Conservation (phyloP, 35 echinoderm and acorn worm genomes). For the Heliocidaris tuberculata region DNA sequence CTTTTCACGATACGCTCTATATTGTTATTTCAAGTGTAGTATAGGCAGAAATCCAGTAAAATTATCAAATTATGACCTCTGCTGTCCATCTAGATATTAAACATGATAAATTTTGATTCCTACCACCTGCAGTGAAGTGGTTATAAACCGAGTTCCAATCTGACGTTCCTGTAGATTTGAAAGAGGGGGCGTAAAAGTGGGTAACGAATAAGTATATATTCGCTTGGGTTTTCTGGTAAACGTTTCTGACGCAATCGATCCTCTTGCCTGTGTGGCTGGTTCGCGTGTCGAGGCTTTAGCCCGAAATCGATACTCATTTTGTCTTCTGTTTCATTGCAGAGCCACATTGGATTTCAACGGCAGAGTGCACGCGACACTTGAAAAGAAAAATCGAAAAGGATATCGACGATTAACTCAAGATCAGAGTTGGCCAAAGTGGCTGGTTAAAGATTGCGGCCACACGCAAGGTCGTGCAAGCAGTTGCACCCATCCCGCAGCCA, state of each 20-base stretch:
- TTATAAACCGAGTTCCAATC: background rate
- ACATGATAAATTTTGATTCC: background rate
- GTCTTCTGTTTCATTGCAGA: slow-evolving; percentile 42
- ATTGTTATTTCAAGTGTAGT: no score
- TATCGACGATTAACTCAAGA: slow-evolving; percentile 38
- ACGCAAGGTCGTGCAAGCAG: background rate
- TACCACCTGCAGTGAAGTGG: background rate
- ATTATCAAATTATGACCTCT: background rate
- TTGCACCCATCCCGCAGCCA: background rate
- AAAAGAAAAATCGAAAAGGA: slow-evolving; percentile 22
- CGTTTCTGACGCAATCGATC: slow-evolving; percentile 13
- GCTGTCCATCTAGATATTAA: background rate
- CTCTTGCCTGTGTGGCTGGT: background rate
- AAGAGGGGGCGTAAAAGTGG: background rate
- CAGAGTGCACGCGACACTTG: slow-evolving; percentile 40
- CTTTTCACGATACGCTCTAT: no score
- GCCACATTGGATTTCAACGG: slow-evolving; percentile 30
- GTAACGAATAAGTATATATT: background rate
- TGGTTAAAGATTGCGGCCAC: background rate
- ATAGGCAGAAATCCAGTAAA: no score
- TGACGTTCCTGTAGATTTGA: background rate
- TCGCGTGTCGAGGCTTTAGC: background rate
- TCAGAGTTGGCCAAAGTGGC: background rate
- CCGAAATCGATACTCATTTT: slow-evolving; percentile 27
- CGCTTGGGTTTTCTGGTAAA: background rate